phyloP scores from a whole-genome alignment of 2,797 vertebrate species.

The Pantherophis vulpinus region DNA sequence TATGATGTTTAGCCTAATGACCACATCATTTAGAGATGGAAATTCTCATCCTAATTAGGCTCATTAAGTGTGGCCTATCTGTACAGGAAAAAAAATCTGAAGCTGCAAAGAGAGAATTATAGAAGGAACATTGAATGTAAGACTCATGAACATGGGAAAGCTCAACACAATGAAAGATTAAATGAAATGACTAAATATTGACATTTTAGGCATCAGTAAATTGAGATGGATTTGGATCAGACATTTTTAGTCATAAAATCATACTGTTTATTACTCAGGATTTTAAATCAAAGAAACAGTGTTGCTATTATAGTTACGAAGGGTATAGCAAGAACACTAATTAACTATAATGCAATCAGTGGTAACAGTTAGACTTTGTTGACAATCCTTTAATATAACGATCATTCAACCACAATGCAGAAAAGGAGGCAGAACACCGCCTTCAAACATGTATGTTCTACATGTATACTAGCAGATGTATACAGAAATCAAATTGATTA shows the following conservation, averaged over 20 bases:
- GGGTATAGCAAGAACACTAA: not conserved
- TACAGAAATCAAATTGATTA: not conserved
- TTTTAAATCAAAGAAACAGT: not conserved
- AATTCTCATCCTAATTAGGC: not conserved
- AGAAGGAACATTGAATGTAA: not conserved
- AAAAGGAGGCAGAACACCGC: not conserved
- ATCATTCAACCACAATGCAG: not conserved
- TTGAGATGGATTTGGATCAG: not conserved
- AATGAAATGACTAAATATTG: not conserved
- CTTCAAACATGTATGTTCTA: not conserved
- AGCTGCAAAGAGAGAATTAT: not conserved
- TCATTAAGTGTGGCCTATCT: not conserved
- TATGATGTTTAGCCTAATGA: not conserved
- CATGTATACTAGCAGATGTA: not conserved
- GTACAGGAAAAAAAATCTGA: not conserved
- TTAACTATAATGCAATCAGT: not conserved
- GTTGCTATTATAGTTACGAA: not conserved
- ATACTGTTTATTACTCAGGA: not conserved
- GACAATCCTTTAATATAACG: not conserved
- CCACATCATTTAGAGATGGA: not conserved
- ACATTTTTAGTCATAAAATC: not conserved
- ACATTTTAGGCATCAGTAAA: not conserved
- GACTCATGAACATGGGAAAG: not conserved
- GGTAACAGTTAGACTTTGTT: not conserved
- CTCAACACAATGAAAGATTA: not conserved